Evolutionary conservation across 2,888 invertebrate species (phyloP).

Genomic region (Dinocampus coccinellae): DNA sequence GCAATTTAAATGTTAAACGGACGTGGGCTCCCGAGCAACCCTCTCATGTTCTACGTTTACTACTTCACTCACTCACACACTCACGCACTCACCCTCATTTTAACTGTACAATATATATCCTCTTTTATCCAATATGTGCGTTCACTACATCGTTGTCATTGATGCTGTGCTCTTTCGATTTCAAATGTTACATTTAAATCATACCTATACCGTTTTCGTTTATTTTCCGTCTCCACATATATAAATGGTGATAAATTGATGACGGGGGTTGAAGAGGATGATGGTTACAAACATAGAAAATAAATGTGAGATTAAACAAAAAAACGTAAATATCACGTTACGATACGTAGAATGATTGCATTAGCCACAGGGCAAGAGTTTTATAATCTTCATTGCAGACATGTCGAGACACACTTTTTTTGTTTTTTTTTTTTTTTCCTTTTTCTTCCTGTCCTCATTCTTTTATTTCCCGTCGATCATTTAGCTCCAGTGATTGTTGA

Average conservation of each 20-base stretch:
- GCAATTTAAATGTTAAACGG: conserved; percentile 63
- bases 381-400: background rate
- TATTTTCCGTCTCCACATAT: conserved; percentile 49
- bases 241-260: background rate
- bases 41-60: conserved; percentile 12
- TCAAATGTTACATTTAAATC: conserved; percentile 62
- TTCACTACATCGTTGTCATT: conserved; percentile 4
- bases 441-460: no score
- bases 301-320: conserved; percentile 31
- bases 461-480: conserved; percentile 21
- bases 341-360: background rate
- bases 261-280: background rate
- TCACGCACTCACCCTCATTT: conserved; percentile 27
- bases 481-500: conserved; percentile 23
- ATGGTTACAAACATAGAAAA: background rate
- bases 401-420: background rate
- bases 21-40: conserved; percentile 42
- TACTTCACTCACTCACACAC: background rate
- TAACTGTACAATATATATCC: conserved; percentile 33
- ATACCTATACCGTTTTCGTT: conserved; percentile 55
- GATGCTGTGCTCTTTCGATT: conserved; percentile 48
- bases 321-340: background rate
- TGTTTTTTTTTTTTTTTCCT: background rate
- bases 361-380: conserved; percentile 7
- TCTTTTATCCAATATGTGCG: conserved; percentile 11